Conservation (phyloP, 2,113 vertebrate genomes). For the Sceloporus tristichus region DNA sequence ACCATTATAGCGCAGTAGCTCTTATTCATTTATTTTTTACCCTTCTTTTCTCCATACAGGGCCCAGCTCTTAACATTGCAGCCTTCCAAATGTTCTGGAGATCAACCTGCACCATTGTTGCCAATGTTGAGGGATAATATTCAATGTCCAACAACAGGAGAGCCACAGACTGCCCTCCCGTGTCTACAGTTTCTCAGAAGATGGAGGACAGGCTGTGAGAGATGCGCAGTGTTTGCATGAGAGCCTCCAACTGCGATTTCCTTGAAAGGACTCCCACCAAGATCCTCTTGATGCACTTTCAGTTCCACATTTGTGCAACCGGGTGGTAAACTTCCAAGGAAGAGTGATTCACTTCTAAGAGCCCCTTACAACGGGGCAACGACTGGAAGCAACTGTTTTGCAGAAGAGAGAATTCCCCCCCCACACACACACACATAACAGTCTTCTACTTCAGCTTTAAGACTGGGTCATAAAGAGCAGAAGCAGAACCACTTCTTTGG, state of each 20-base stretch:
- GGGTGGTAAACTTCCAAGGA: background rate
- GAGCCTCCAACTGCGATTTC: background rate
- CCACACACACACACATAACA: background rate
- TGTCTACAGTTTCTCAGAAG: background rate
- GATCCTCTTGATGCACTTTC: background rate
- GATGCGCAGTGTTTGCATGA: no score
- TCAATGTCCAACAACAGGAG: background rate
- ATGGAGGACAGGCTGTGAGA: background rate
- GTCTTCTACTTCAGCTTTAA: no score
- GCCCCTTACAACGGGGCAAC: background rate
- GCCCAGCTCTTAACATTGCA: background rate
- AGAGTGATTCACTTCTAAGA: constrained; percentile 8
- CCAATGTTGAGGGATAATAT: background rate
- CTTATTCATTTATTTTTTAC: no score
- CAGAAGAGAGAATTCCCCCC: background rate
- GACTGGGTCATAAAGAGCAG: background rate
- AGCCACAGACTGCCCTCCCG: background rate
- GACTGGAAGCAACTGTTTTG: background rate
- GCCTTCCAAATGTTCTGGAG: background rate
- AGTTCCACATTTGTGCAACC: background rate
- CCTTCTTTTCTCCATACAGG: no score
- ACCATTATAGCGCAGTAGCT: no score
- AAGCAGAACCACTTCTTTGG: no score
- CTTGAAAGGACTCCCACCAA: background rate
- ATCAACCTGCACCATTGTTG: background rate